Evolutionary conservation across 2,888 invertebrate species (phyloP).

Genomic region (Oxyscelio sp.): DNA sequence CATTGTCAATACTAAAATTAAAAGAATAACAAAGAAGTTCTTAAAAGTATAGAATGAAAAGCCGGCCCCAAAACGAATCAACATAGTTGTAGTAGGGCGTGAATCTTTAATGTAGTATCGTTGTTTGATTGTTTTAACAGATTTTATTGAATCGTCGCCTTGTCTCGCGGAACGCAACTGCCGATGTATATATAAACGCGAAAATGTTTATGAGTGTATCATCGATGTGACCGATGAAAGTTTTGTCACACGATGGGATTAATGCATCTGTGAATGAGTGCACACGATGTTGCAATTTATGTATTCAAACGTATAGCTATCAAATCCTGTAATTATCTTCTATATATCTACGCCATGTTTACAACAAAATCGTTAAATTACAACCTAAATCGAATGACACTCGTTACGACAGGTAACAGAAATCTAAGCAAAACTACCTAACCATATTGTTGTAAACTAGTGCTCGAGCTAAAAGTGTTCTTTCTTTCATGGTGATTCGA

Average conservation of each 20-base stretch:
- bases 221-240: slow-evolving; percentile 52
- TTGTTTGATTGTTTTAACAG: slow-evolving; percentile 88
- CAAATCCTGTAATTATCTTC: background rate
- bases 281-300: background rate
- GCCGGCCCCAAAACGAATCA: slow-evolving; percentile 79
- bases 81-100: slow-evolving; percentile 83
- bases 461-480: background rate
- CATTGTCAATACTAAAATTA: slow-evolving; percentile 63
- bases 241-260: slow-evolving; percentile 36
- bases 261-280: slow-evolving; percentile 21
- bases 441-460: slow-evolving; percentile 14
- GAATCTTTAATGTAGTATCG: slow-evolving; percentile 85
- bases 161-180: slow-evolving; percentile 79
- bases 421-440: no score
- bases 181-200: slow-evolving; percentile 57
- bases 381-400: no score
- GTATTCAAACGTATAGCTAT: background rate
- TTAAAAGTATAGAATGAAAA: slow-evolving; percentile 60
- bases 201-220: slow-evolving; percentile 5
- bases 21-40: background rate
- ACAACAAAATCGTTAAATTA: slow-evolving; percentile 2
- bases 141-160: slow-evolving; percentile 87
- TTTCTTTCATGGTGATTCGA: slow-evolving; percentile 37
- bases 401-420: background rate
- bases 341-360: background rate